Evolutionary conservation across 2,113 vertebrate genomes (phyloP).

Genomic region (Salvelinus namaycush): DNA sequence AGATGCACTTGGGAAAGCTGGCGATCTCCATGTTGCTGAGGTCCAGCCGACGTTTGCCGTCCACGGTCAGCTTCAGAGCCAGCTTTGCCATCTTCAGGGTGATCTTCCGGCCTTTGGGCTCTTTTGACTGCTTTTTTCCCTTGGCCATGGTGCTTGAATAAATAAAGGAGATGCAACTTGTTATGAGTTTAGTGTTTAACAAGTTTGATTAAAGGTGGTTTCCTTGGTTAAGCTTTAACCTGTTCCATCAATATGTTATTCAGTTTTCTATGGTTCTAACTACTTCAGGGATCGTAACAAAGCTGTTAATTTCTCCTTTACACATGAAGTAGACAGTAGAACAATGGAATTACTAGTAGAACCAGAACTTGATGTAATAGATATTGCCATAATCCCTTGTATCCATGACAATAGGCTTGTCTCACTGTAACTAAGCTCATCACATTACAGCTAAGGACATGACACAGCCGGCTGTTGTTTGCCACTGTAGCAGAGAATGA

Average conservation of each 20-base stretch:
- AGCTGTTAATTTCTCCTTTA: background rate
- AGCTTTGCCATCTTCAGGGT: slow-evolving; percentile 81
- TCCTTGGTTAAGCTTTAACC: background rate
- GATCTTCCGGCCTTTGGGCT: slow-evolving; percentile 75
- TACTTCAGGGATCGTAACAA: background rate
- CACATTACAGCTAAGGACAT: background rate
- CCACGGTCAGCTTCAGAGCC: slow-evolving; percentile 71
- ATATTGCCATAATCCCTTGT: background rate
- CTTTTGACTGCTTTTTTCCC: slow-evolving; percentile 42
- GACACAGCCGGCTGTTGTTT: background rate
- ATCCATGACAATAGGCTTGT: background rate
- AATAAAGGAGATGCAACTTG: background rate
- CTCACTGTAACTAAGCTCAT: background rate
- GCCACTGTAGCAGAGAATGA: background rate
- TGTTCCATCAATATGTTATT: too few species aligned
- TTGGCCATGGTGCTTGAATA: slow-evolving; percentile 54
- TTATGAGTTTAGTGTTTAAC: background rate
- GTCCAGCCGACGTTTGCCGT: slow-evolving; percentile 80
- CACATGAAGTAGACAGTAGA: background rate
- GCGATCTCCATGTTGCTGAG: slow-evolving; percentile 86
- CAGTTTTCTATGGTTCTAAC: too few species aligned
- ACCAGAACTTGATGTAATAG: background rate
- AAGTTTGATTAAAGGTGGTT: background rate
- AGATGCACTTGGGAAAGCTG: slow-evolving; percentile 81
- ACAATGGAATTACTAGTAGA: background rate